phyloP scores from a whole-genome alignment of 1,140 invertebrate species.

The Galendromus occidentalis region DNA sequence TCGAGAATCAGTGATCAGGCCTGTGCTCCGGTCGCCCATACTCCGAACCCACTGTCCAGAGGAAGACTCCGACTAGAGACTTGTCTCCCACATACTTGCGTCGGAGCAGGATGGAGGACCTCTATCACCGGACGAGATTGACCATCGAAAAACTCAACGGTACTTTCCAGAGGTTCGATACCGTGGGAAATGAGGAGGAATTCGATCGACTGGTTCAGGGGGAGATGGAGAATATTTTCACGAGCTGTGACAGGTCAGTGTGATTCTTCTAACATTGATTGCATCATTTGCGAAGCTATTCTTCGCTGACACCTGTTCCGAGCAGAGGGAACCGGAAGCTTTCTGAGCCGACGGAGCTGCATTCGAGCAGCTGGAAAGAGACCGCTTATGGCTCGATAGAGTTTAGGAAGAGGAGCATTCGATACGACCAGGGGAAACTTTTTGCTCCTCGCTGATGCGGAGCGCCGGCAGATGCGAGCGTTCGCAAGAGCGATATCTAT shows the following conservation, averaged over 20 bases:
- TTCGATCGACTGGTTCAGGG: background rate
- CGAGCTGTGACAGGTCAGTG: background rate
- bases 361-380: background rate
- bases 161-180: background rate
- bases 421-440: background rate
- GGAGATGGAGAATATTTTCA: background rate
- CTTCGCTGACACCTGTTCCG: background rate
- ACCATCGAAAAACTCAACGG: background rate
- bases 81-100: too few species aligned
- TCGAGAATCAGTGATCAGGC: too few species aligned
- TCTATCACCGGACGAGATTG: background rate
- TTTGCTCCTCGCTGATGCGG: background rate
- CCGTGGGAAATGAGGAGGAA: background rate
- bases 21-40: too few species aligned
- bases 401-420: background rate
- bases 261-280: background rate
- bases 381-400: background rate
- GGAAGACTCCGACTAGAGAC: too few species aligned
- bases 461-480: background rate
- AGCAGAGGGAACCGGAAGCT: background rate
- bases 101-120: slow-evolving; percentile 1
- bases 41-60: too few species aligned
- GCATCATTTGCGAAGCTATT: background rate
- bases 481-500: too few species aligned
- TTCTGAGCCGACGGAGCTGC: background rate